Base-by-base conservation (phyloP, 2,888 invertebrate species). In the Drosophila parthenogenetica region DNA sequence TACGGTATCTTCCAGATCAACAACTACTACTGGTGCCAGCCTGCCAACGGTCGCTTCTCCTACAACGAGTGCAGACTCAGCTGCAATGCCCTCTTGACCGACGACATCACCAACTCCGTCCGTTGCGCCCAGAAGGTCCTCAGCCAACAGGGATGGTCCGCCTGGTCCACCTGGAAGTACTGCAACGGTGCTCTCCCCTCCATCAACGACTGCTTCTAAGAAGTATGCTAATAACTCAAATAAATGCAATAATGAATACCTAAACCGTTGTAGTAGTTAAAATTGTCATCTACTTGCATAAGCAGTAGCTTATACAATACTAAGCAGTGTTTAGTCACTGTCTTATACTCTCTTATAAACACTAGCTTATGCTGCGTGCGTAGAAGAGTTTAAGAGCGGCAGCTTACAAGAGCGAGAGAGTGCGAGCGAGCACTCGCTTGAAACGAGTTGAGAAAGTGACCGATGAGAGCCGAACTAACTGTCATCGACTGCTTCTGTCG, bases 1-100 rank as follows among this genome's bases (percentile, higher is more conserved):
- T 92, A 84, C 64, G 91, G 91, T 25, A 77, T 91, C 55, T 91
- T 90, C 71, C 91, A 91, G 79, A 87, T 91, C 48, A 90, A 91
- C 74, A 80, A 90, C 69, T 76, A 75, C 57, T 90, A 83, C 68
- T 91, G 91, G 91, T 91, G 91, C 61, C 53, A 80, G 32, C 79
- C 85, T 55, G 60, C 65, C 29, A 69, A 64, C 35, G 81, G 84
- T n/a, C 69, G 71, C 35, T 76, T 70, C 59, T 84, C 89, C 22
- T 78, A 87, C 66, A 90, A 90, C 53, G 85, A 75, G 42, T 91
- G 91, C 48, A 69, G 69, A 0, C 61, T 83, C 1, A 65, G 76
- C 11, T 91, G 91, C 68, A 66, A 72, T 42, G 74, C 60, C 49
- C 72, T 91, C n/a, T 51, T 89, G 32, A 78, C 77, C 25, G 87